Base-by-base conservation (phyloP, 2,888 invertebrate genomes). In the Cerastis leucographa region DNA sequence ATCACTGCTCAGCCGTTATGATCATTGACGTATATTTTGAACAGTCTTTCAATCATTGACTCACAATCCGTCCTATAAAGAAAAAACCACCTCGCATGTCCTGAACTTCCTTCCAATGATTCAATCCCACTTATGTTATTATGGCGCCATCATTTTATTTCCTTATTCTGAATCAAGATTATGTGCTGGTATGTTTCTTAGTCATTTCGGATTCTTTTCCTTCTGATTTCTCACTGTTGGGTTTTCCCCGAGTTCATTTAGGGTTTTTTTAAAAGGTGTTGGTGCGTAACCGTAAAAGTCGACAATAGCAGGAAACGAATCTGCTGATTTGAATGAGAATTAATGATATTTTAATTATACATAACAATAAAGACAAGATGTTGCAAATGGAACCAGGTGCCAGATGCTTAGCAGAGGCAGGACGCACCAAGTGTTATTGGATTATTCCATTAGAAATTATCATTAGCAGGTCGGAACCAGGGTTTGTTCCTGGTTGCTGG, bases 71-170 rank as follows among this genome's bases (percentile, higher is more conserved):
- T 14, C 22, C 3, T 35, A n/a, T 14, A n/a, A 42, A 42, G n/a
- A n/a, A 51, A 59, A 72, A 67, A 29, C 22, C 3, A 25, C 42
- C 0, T 44, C 12, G 4, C 17, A 17, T 40, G 19, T 12, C 42
- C 17, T 17, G 9, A 12, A 44, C 1, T 71, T 78, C 42, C 56
- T 56, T 56, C 56, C 7, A 22, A 12, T 80, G 78, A 78, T 11
- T 80, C 78, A 71, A 11, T 5, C n/a, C n/a, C 19, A 35, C 29
- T 56, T 42, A 70, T 40, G 22, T 22, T 78, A 64, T 54, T 8
- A 29, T 49, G 54, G 80, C 78, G 78, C 78, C 78, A 78, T 19
- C 49, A 42, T 80, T 71, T 29, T 49, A 17, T 78, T 78, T 80
- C 80, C 78, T 79, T 35, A 71, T 80, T 44, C 64, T 71, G 46